Conservation (phyloP, 2,797 vertebrate species). For the Acrossocheilus fasciatus region DNA sequence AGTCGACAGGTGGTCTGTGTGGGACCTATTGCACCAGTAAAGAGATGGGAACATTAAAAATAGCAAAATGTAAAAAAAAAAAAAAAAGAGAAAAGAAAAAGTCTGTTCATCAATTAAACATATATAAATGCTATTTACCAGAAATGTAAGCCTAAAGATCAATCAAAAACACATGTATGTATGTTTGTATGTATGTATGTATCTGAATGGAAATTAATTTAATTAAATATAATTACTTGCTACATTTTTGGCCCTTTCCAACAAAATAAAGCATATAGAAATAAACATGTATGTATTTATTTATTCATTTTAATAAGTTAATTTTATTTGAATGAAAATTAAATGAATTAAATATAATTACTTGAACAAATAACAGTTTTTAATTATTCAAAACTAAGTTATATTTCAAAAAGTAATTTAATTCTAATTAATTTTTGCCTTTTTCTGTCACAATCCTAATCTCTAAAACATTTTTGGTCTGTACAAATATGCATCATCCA, state of each 20-base stretch:
- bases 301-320: not conserved
- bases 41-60: not conserved
- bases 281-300: not conserved
- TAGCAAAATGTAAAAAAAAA: not conserved
- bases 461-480: not conserved
- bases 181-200: not conserved
- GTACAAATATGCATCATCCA: not conserved
- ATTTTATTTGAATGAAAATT: not conserved
- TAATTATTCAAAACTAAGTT: not conserved
- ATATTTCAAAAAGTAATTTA: not conserved
- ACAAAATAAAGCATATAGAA: not conserved
- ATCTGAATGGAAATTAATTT: not conserved
- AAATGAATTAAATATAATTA: not conserved
- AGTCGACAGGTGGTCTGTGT: not conserved
- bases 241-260: not conserved
- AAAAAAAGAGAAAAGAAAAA: not conserved
- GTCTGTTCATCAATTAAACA: not conserved
- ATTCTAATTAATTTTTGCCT: not conserved
- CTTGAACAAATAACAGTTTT: not conserved
- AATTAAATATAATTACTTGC: not conserved
- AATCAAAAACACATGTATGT: not conserved
- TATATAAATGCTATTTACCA: not conserved
- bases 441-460: not conserved
- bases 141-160: not conserved
- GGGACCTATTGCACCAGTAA: not conserved